Base-by-base conservation (phyloP, 2,113 vertebrate genomes). In the Zapornia atra region DNA sequence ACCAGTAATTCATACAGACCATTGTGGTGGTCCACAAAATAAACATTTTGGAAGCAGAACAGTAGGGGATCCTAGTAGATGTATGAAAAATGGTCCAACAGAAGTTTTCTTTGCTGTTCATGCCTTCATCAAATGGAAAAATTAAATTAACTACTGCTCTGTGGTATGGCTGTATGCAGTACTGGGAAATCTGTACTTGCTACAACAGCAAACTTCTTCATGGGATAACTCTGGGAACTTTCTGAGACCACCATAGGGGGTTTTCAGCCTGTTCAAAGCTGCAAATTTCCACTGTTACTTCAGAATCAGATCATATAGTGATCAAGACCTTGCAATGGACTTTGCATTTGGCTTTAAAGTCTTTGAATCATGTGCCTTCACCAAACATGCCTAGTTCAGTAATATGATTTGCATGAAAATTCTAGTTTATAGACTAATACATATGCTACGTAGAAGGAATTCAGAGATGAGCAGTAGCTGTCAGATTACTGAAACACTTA, bases 1-100 rank as follows among this genome's bases (percentile, higher is more conserved):
- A 90, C 63, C 79, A 85, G 36, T 80, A 91, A 93, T 88, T 95
- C 56, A 46, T 10, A 6, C 31, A 90, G 66, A n/a, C 54, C 87
- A n/a, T 91, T 95, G 94, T 88, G 92, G 94, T 90, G 95, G 96
- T 97, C 93, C 93, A 85, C 94, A 96, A 89, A 94, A 89, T 4
- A 85, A 96, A 92, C 59, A 25, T 91, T 92, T 76, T 72, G 89
- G 87, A 50, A 94, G 31, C 38, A 79, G 68, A 92, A n/a, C 86
- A 76, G 91, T 6, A n/a, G 89, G 86, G 44, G 61, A 57, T 87
- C 89, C 40, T 33, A 5, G 64, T 9, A 60, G 20, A 36, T 76
- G 42, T 9, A 24, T 13, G 48, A 92, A 71, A 95, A 90, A 70
- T 15, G 6, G 7, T 56, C 63, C 88, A 83, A 15, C 5, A 31